Conservation (phyloP, 2,888 invertebrate genomes). For the Noctua janthina region DNA sequence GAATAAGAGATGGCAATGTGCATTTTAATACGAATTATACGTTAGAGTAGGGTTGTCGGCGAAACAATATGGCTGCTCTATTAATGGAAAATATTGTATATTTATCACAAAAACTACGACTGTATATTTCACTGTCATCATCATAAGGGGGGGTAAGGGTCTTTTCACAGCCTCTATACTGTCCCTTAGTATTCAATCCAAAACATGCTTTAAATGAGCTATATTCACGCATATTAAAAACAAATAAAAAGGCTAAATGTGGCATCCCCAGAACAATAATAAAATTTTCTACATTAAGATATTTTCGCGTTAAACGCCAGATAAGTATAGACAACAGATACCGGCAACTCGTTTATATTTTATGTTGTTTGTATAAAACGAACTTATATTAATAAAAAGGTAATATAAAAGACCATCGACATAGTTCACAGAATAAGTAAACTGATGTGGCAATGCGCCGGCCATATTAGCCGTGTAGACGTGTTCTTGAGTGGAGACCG, state of each 20-base stretch:
- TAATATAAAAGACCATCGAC: not conserved
- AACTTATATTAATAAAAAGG: not conserved
- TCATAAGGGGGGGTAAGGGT: no score
- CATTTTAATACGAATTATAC: constrained; percentile 72
- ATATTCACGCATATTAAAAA: not conserved
- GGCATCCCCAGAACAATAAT: constrained; percentile 21
- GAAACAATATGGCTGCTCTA: constrained; percentile 28
- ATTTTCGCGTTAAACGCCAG: constrained; percentile 21
- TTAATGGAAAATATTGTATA: not conserved
- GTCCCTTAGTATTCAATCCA: not conserved
- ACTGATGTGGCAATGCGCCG: no score
- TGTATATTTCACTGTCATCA: no score
- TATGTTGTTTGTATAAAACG: not conserved
- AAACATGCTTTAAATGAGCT: not conserved
- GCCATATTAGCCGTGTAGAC: no score
- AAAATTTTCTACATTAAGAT: constrained; percentile 19
- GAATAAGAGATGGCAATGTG: constrained; percentile 79
- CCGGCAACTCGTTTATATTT: not conserved
- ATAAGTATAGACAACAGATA: constrained; percentile 10
- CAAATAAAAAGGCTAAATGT: not conserved
- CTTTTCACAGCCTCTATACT: not conserved
- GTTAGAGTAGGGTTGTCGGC: constrained; percentile 50
- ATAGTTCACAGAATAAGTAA: no score
- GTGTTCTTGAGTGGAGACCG: no score
- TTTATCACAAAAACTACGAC: no score